These are phyloP conservation scores for Dreissena polymorpha DNA, from an alignment of 1,140 invertebrate genomes.

Conservation along the genomic window DNA sequence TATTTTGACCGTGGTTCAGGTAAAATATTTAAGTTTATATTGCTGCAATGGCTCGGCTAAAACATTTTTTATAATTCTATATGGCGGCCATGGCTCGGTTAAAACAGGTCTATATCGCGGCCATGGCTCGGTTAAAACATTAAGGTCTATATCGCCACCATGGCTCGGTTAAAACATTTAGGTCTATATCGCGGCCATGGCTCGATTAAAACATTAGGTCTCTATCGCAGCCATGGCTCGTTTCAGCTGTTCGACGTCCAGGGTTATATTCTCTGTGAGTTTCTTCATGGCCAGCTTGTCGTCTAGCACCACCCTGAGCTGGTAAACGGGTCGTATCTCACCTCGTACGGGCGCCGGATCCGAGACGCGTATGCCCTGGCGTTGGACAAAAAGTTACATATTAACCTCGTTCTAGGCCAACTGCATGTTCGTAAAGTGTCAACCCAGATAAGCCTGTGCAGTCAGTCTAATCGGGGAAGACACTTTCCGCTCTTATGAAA, in stretches of 20 bases:
- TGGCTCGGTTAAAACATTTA: not conserved
- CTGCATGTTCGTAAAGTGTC: too few species aligned
- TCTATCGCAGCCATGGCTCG: constrained; percentile 29
- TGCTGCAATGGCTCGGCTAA: too few species aligned
- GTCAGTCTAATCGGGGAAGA: too few species aligned
- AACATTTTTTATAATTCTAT: too few species aligned
- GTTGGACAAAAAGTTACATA: too few species aligned
- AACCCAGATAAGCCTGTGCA: too few species aligned
- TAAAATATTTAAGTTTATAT: too few species aligned
- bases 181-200: constrained; percentile 24
- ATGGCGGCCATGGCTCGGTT: too few species aligned
- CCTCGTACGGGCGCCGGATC: constrained; percentile 90
- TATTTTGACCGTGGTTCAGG: too few species aligned
- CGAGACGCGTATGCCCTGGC: too few species aligned
- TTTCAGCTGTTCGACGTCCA: constrained; percentile 28
- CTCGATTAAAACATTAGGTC: constrained; percentile 1
- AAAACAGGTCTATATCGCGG: constrained; percentile 13
- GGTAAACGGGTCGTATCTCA: constrained; percentile 97
- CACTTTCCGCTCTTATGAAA: too few species aligned
- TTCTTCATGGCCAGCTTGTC: constrained; percentile 82
- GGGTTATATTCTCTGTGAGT: constrained; percentile 1
- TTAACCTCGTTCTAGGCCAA: too few species aligned
- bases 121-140: constrained; percentile 11
- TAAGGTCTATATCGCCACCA: constrained; percentile 8
- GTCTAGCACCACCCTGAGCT: constrained; percentile 93